Evolutionary conservation across 2,113 vertebrate species (phyloP).

Genomic region (Motacilla alba): DNA sequence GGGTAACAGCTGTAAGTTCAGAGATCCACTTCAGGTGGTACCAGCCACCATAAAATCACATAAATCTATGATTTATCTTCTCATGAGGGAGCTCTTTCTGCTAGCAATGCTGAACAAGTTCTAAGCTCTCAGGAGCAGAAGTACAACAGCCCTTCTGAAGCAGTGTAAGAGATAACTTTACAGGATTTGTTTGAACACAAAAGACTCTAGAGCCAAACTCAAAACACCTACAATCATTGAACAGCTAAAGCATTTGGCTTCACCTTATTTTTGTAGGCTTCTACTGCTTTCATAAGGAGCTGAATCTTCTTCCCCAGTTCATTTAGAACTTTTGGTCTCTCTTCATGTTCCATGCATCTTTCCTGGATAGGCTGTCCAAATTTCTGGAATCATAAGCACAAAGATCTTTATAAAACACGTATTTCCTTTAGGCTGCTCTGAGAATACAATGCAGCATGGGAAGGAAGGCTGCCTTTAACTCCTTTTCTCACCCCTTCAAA

Average conservation of each 20-base stretch:
- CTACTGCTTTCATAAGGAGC: constrained; percentile 88
- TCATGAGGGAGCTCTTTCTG: not conserved
- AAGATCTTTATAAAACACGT: not conserved
- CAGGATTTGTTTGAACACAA: not conserved
- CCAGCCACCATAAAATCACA: not conserved
- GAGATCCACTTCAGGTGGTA: not conserved
- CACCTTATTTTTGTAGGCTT: constrained; percentile 91
- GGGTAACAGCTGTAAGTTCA: accelerated
- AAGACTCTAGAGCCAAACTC: not conserved
- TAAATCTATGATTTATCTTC: not conserved
- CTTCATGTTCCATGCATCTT: constrained; percentile 86
- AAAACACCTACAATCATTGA: not conserved
- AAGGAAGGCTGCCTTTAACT: not conserved
- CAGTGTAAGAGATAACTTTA: not conserved
- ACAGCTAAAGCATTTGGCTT: not conserved
- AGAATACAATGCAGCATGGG: not conserved
- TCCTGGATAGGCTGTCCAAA: constrained; percentile 90
- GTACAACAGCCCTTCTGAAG: not conserved
- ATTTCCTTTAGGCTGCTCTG: not conserved
- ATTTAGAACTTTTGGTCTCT: constrained; percentile 90
- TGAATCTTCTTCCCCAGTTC: constrained; percentile 93
- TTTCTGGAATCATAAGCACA: constrained; percentile 71
- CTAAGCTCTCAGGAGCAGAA: not conserved
- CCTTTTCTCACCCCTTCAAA: not conserved
- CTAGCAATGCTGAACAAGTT: not conserved